Evolutionary conservation across 2,113 vertebrate species (phyloP).

Genomic region (Isichthys henryi): DNA sequence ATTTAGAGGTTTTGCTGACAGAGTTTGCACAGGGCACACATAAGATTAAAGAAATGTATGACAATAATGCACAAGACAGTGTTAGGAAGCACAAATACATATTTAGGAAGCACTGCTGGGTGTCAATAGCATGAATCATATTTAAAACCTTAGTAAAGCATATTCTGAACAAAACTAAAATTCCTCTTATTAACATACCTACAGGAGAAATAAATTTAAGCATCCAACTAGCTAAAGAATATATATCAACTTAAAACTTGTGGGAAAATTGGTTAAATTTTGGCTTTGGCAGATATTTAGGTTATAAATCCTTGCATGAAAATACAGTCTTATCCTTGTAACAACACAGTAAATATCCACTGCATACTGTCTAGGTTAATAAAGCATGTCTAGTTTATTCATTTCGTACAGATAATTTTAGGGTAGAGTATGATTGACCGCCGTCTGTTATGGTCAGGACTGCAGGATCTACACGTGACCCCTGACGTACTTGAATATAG

Average conservation of each 20-base stretch:
- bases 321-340: not conserved
- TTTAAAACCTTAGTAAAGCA: not conserved
- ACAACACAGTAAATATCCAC: not conserved
- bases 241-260: not conserved
- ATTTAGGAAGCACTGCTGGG: not conserved
- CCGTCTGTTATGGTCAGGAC: not conserved
- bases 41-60: not conserved
- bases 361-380: not conserved
- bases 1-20: not conserved
- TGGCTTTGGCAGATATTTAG: not conserved
- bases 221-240: not conserved
- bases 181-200: not conserved
- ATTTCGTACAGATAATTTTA: not conserved
- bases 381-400: constrained; percentile 13
- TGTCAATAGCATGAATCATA: not conserved
- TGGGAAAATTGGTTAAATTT: not conserved
- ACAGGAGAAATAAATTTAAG: not conserved
- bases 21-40: not conserved
- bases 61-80: too few species aligned
- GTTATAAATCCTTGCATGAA: not conserved
- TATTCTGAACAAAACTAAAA: not conserved
- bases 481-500: constrained; percentile 7
- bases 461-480: not conserved
- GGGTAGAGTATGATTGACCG: not conserved
- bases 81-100: not conserved